Base-by-base conservation (phyloP, 2,888 invertebrate species). In the Punctoribates punctum region DNA sequence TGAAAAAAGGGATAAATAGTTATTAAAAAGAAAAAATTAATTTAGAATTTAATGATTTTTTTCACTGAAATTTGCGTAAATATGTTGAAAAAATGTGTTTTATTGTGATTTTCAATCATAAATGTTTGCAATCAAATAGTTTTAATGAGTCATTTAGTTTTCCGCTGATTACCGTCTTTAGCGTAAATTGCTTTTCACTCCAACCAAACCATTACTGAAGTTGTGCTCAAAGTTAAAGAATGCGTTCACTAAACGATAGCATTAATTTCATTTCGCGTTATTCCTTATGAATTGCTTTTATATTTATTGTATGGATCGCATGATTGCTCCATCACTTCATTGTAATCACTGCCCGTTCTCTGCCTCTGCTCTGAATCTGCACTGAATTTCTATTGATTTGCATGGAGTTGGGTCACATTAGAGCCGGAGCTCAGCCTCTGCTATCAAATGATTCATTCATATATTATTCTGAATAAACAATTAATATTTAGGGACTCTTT, bases 71-170 rank as follows among this genome's bases (percentile, higher is more conserved):
- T n/a, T 51, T 51, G 20, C n/a, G 17, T 51, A n/a, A 48, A n/a
- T 51, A 29, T 29, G 25, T 29, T 27, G 13, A 29, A 60, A 60
- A 60, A 17, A 15, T 27, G 9, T 29, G 8, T 27, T 57, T 60
- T 60, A 29, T 29, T 60, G 25, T 17, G 15, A 29, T 17, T 60
- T 60, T 60, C 15, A 60, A 29, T 13, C 5, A 29, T 29, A 60
- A 60, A 60, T 27, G 9, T 38, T 15, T 67, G 15, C 67, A 67
- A 67, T 67, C 34, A 67, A 65, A 67, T 67, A 38, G 67, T 67
- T 67, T 67, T 67, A 72, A 72, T 72, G 72, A 72, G 72, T 72
- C 72, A 72, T 72, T 72, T 38, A 72, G 48, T 48, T 72, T 46
- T 25, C 46, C 72, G 25, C 46, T 72, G 23, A 72, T 72, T 72